These are phyloP conservation scores for Cyprinodon tularosa DNA, from an alignment of 2,113 vertebrate species.

Conservation along the genomic window DNA sequence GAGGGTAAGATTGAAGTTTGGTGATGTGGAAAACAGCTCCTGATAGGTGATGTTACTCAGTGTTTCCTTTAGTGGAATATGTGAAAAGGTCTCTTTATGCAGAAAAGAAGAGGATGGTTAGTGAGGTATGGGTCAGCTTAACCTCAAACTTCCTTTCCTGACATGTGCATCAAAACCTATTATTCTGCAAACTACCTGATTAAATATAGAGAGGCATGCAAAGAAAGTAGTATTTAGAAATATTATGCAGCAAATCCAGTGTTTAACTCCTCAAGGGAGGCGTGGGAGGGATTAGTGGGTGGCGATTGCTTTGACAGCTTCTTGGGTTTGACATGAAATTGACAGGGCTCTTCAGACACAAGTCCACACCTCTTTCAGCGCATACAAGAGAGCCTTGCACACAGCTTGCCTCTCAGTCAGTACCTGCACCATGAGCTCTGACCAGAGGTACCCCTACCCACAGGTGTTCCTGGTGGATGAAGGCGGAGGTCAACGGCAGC, in stretches of 20 bases:
- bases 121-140: slow-evolving; percentile 37
- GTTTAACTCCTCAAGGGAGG: not conserved
- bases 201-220: not conserved
- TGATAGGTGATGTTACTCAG: not conserved
- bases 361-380: slow-evolving; percentile 36
- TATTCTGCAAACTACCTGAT: not conserved
- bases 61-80: slow-evolving; percentile 40
- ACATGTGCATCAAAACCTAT: not conserved
- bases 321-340: slow-evolving; percentile 1
- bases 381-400: slow-evolving; percentile 26
- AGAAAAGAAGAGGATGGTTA: slow-evolving; percentile 13
- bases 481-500: not conserved
- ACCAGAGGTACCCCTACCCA: slow-evolving; percentile 59
- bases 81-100: not conserved
- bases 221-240: not conserved
- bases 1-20: not conserved
- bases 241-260: not conserved
- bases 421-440: slow-evolving; percentile 59
- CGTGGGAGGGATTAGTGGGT: slow-evolving; percentile 54
- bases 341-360: slow-evolving; percentile 19
- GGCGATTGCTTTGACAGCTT: slow-evolving; percentile 25
- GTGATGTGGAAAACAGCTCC: not conserved
- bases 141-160: slow-evolving; percentile 27
- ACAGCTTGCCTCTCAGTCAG: not conserved
- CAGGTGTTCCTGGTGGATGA: slow-evolving; percentile 64